Evolutionary conservation across 2,888 invertebrate genomes (phyloP).

Genomic region (Sphinx pinastri): DNA sequence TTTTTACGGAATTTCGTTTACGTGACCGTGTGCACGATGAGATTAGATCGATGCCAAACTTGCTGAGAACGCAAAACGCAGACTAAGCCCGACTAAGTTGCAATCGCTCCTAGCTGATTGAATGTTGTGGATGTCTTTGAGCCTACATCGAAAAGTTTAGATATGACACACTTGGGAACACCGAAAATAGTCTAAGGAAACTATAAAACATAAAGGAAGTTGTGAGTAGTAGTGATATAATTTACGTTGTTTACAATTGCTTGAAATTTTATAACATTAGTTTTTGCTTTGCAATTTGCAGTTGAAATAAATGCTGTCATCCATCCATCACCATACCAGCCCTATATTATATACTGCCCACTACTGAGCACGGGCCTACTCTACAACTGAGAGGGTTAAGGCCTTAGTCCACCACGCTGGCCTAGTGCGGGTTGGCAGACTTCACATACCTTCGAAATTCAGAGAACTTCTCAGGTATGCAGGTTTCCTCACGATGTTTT

Average conservation of each 20-base stretch:
- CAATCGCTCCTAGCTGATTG: slow-evolving; percentile 35
- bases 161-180: slow-evolving; percentile 3
- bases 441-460: too few species aligned
- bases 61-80: slow-evolving; percentile 37
- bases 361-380: too few species aligned
- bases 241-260: background rate
- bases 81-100: slow-evolving; percentile 38
- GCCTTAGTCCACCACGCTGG: too few species aligned
- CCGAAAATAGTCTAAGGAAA: background rate
- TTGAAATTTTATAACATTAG: too few species aligned
- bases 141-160: slow-evolving; percentile 6
- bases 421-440: too few species aligned
- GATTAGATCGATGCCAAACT: slow-evolving; percentile 58
- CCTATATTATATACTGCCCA: too few species aligned
- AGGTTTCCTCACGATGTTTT: too few species aligned
- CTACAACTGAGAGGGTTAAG: too few species aligned
- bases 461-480: too few species aligned
- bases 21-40: slow-evolving; percentile 65
- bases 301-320: too few species aligned
- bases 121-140: slow-evolving; percentile 6
- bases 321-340: too few species aligned
- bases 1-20: slow-evolving; percentile 34
- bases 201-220: background rate
- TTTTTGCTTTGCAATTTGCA: too few species aligned
- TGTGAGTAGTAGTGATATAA: background rate